Conservation (phyloP, 2,113 vertebrate genomes). For the Paratilapia polleni region DNA sequence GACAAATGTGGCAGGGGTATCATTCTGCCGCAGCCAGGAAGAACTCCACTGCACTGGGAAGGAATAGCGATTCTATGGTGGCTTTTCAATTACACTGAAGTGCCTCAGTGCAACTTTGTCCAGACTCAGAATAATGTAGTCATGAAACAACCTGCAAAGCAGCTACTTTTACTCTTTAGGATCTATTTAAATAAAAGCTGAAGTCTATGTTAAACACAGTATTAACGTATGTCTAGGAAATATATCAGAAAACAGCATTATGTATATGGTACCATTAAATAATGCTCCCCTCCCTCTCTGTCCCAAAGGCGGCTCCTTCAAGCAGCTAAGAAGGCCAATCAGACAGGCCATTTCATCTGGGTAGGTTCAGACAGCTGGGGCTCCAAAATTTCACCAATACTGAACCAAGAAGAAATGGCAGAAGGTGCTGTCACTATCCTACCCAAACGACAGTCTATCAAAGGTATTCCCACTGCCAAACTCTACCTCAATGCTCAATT, state of each 20-base stretch:
- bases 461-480: conserved; percentile 80
- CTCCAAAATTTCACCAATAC: conserved; percentile 91
- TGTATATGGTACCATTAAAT: not conserved
- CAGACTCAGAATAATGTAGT: conserved; percentile 5
- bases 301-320: conserved; percentile 86
- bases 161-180: not conserved
- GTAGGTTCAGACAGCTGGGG: conserved; percentile 98
- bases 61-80: not conserved
- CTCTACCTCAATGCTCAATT: not conserved
- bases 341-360: conserved; percentile 96
- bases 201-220: not conserved
- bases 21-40: conserved; percentile 34
- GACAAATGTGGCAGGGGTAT: conserved; percentile 46
- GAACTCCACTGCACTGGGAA: conserved; percentile 19
- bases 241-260: not conserved
- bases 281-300: not conserved
- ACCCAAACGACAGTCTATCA: conserved; percentile 90
- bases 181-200: conserved; percentile 9
- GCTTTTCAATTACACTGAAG: conserved; percentile 17
- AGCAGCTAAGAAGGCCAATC: conserved; percentile 92
- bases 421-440: conserved; percentile 94
- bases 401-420: conserved; percentile 92
- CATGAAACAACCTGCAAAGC: not conserved
- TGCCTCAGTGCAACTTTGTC: conserved; percentile 11
- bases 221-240: not conserved